Evolutionary conservation across 2,113 vertebrate species (phyloP), one percentile per base, ranked within the genome.

Genomic region (Zosterops japonicus): DNA sequence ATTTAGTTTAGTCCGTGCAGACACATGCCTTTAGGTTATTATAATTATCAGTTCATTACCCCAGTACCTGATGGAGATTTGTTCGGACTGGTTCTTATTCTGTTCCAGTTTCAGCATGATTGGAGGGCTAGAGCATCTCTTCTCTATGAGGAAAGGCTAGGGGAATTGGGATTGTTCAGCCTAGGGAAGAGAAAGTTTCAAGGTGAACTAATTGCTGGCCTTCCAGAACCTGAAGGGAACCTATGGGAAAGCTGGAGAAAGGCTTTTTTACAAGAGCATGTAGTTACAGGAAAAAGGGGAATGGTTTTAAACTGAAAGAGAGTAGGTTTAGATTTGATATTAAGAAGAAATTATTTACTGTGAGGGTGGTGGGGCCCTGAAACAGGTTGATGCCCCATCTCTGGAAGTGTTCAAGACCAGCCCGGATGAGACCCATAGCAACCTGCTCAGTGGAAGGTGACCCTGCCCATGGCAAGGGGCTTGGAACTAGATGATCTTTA

Each of bases 281-380:
- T 49, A 42, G 41, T 23, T 27, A 31, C 4, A 49, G 35, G 9
- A 49, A 14, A 61, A 27, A 49, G 14, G 7, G 9, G 16, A 75
- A 47, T 53, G 24, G 6, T 68, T 76, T 63, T 36, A 46, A 82
- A 46, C 60, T 52, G 52, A 33, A 42, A 68, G n/a, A 35, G 9
- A 7, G 3, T 42, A 12, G 5, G 7, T n/a, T 75, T 46, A 53
- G 46, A 24, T 52, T 82, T 0, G 0, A 7, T 67, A 33, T 24
- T 33, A 31, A 63, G 10, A 49, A 42, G 21, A 55, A 69, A 36
- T 42, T 63, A 25, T 77, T 55, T 36, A 24, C 29, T 33, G 12
- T 55, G 41, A 31, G 14, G 4, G n/a, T 61, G 12, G 8, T 49
- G 41, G 49, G 47, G 22, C 18, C n/a, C 31, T 56, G 49, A 60